Evolutionary conservation across 2,888 invertebrate genomes (phyloP), one percentile per base, ranked within the genome.

Genomic region (Microchrysa polita): DNA sequence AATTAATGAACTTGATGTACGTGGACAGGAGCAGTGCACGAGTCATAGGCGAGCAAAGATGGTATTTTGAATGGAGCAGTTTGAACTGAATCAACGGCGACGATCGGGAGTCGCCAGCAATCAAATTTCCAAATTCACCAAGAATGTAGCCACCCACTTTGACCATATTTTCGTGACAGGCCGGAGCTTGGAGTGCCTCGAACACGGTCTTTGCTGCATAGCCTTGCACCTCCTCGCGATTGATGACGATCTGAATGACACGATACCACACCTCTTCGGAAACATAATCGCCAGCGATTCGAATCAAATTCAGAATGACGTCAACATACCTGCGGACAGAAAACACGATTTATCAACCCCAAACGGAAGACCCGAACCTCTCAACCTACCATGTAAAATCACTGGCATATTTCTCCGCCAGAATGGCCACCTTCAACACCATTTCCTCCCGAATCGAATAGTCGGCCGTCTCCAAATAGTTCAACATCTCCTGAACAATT

Each of bases 141-240:
- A 99, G 89, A 80, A 99, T 98, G 81, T 99, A 99, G 72, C 98
- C 99, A 76, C 98, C 98, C 73, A 99, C 99, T 90, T 99, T 99
- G 1, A 99, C 98, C 99, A 99, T 99, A 85, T 99, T 99, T 86
- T 99, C 99, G 84, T 99, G 99, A 82, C 99, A 99, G 27, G 99
- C 98, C 20, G 98, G 98, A 42, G 98, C 98, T 88, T 99, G 98
- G 72, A 98, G 87, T 74, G 97, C 97, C 90, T 99, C 99, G 87
- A 99, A 99, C 23, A 98, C 98, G 72, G 98, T 99, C 87, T 99
- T 99, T 67, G 98, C 98, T 75, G 99, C 98, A 87, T 99, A 99
- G 20, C 97, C 98, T 86, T 99, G 99, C 1, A 99, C 98, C 86
- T 99, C 99, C 84, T 99, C 98, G 80, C 98, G 90, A 84, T 99